Base-by-base conservation (phyloP, 2,113 vertebrate species). In the Centropristis striata region DNA sequence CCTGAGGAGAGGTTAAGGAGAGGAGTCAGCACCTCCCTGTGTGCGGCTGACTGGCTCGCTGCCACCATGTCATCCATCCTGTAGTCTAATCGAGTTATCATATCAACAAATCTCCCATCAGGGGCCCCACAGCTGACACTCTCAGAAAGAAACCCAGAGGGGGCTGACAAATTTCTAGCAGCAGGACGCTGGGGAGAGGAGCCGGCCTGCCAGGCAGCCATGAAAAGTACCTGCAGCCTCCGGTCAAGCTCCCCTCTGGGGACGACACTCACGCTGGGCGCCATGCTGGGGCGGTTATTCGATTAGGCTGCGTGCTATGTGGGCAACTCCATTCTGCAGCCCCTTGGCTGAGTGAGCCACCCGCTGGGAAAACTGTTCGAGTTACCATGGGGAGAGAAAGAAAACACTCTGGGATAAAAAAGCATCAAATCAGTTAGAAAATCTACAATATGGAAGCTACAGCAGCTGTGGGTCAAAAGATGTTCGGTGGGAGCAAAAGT, bases 121-220 rank as follows among this genome's bases (percentile, higher is more conserved):
- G 86, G 82, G 93, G 94, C 95, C 95, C 92, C 89, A 49, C 85
- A 81, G 83, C 91, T 93, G 94, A 96, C 93, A 92, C 92, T 92
- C 88, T 59, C 93, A 96, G 96, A 97, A 95, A 95, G 95, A 95
- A 92, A 93, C 83, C 92, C 91, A 57, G 90, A 97, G 96, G 92
- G 93, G 94, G 95, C 94, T 86, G 88, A 97, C 96, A 97, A 99
- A 98, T 98, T 98, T 97, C 94, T 92, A 96, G 95, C 97, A 97
- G 97, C 97, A 51, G 97, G 98, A 95, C 4, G 84, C 93, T 88
- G 91, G 88, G 63, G 71, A 88, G 80, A 85, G 85, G 64, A 90
- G 93, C 88, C 84, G 85, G 94, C 95, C 95, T 94, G 95, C 28
- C 1, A 95, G 93, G 95, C 83, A 18, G 90, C 80, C 90, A 94